Base-by-base conservation (phyloP, 2,113 vertebrate genomes). In the Scartelaos histophorus region DNA sequence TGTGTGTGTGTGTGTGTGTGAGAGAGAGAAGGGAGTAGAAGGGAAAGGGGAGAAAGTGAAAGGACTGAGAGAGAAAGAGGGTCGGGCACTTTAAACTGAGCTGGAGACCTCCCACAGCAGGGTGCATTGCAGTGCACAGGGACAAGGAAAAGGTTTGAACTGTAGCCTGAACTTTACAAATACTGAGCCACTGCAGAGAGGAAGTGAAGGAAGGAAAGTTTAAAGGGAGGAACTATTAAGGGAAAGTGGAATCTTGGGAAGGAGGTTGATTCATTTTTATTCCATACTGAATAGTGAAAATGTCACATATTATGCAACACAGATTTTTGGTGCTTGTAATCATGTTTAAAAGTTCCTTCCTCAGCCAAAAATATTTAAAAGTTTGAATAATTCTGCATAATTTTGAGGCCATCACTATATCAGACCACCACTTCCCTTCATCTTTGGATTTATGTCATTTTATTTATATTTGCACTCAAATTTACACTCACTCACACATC, bases 91-190 rank as follows among this genome's bases (percentile, higher is more conserved):
- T 73, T 58, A 46, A 71, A 74, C 65, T 46, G 68, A 81, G 71
- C 49, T 47, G 65, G 47, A 72, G 74, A 74, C 61, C 73, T 69
- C 38, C 61, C 82, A 57, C 83, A 86, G 82, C 80, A 72, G 84
- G 87, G 70, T 66, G 76, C 43, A 64, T 74, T n/a, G 58, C 29
- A 61, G 58, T 54, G 29, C 82, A 66, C 80, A 47, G 68, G 60
- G 22, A 77, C 74, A 82, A 38, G 61, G 73, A 16, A 76, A 82
- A 83, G 68, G 71, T 88, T 72, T 79, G 76, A 87, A 74, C 70
- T 1, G 0, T 10, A 82, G 72, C 82, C 78, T 58, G 74, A 34
- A 51, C 81, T 54, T 22, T 22, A 22, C 35, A 2, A 68, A 82
- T 24, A 77, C 72, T 3, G 47, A 81, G 34, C 57, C 34, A 46